phyloP scores from a whole-genome alignment of 2,888 invertebrate species.

The Drosophila anomelani region DNA sequence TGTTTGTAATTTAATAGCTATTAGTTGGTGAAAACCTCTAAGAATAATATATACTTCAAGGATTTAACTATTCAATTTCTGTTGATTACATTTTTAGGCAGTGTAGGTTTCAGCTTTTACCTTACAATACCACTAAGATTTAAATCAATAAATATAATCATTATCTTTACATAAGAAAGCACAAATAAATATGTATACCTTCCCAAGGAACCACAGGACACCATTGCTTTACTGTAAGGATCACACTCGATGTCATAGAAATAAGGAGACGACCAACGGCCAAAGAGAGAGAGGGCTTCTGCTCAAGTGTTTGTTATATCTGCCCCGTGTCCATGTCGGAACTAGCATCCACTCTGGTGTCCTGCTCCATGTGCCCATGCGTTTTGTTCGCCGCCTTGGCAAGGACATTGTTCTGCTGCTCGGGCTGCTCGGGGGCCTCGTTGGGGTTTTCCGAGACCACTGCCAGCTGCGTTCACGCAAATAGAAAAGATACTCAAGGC shows the following conservation, averaged over 20 bases:
- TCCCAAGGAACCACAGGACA: background rate
- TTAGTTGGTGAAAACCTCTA: too few species aligned
- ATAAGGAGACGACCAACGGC: background rate
- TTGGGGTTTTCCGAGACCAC: conserved; percentile 21
- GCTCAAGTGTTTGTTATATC: conserved; percentile 56
- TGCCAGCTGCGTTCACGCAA: conserved; percentile 75
- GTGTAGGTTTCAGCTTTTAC: too few species aligned
- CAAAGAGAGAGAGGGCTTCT: background rate
- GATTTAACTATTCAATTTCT: background rate
- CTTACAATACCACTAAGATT: background rate
- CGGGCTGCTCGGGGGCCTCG: background rate
- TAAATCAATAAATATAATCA: too few species aligned
- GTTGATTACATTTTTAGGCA: too few species aligned
- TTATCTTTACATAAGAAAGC: too few species aligned
- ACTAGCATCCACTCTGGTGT: conserved; percentile 28
- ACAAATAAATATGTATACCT: too few species aligned
- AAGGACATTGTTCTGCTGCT: conserved; percentile 48
- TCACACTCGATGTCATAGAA: background rate
- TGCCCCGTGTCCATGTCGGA: conserved; percentile 28
- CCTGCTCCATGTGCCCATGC: conserved; percentile 29
- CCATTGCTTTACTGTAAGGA: background rate
- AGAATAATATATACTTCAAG: background rate
- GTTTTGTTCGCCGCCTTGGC: conserved; percentile 26
- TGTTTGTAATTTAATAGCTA: background rate
- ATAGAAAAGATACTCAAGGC: conserved; percentile 78